Evolutionary conservation across 1,140 invertebrate species (phyloP).

Genomic region (Cyclargus thomasi): DNA sequence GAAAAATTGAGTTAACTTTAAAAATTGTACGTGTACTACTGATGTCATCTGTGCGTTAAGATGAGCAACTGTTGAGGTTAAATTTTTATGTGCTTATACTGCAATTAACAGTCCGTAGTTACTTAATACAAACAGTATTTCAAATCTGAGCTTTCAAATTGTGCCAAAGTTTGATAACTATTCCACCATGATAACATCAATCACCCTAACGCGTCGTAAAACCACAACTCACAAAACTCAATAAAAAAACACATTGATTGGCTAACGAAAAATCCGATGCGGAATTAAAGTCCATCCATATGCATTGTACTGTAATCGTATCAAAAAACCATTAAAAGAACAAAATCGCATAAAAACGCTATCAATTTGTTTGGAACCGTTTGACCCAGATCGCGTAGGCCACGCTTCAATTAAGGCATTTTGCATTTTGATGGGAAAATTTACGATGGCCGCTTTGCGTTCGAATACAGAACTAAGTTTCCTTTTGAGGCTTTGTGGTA

Average conservation of each 20-base stretch:
- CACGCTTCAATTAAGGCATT: conserved; percentile 72
- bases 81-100: too few relatives aligned
- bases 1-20: too few relatives aligned
- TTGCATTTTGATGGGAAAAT: conserved; percentile 72
- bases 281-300: conserved; percentile 10
- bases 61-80: too few relatives aligned
- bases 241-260: not conserved
- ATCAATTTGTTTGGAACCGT: conserved; percentile 69
- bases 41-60: too few relatives aligned
- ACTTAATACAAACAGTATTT: too few relatives aligned
- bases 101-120: too few relatives aligned
- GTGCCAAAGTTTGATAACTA: not conserved
- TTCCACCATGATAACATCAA: not conserved
- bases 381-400: conserved; percentile 66
- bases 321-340: conserved; percentile 31
- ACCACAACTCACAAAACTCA: not conserved
- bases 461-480: conserved; percentile 35
- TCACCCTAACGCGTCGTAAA: too few relatives aligned
- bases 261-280: not conserved
- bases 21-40: too few relatives aligned
- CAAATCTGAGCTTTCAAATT: too few relatives aligned
- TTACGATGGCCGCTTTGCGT: conserved; percentile 62
- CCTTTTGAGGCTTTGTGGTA: not conserved
- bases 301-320: conserved; percentile 23
- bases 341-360: conserved; percentile 47